These are phyloP conservation scores for Agapostemon virescens DNA, from an alignment of 2,888 invertebrate species.

Conservation along the genomic window DNA sequence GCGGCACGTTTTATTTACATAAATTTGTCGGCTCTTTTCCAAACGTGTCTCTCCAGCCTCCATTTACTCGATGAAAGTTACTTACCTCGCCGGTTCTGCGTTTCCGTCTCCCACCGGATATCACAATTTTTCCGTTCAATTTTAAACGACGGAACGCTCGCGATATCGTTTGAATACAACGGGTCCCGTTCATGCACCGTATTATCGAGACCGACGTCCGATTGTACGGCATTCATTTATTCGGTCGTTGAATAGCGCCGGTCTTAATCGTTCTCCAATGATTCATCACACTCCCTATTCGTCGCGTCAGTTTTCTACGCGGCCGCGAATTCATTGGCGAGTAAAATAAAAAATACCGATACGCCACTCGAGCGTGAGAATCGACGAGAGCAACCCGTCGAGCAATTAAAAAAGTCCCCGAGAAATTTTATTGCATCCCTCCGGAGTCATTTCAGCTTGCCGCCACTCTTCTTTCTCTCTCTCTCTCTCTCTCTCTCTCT, in stretches of 20 bases:
- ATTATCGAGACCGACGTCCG: neutral
- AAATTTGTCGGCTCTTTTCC: slow-evolving; percentile 19
- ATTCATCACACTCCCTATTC: slow-evolving; percentile 21
- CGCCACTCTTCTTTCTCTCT: neutral
- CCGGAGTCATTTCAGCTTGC: neutral
- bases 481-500: no score
- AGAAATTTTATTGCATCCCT: slow-evolving; percentile 19
- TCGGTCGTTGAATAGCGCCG: slow-evolving; percentile 1
- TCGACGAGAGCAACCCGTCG: neutral
- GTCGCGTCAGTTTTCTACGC: neutral
- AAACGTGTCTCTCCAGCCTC: neutral
- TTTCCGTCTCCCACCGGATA: neutral
- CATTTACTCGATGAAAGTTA: neutral
- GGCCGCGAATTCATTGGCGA: neutral
- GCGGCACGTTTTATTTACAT: slow-evolving; percentile 33
- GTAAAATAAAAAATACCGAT: neutral
- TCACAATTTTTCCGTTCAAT: neutral
- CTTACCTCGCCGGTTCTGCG: neutral
- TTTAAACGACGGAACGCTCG: neutral
- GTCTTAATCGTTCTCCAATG: slow-evolving; percentile 16
- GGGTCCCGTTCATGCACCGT: neutral
- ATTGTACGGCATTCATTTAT: neutral
- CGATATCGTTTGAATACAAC: slow-evolving; percentile 1
- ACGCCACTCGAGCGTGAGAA: neutral
- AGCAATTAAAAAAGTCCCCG: slow-evolving; percentile 15